Conservation (phyloP, 2,113 vertebrate species). For the Arizona elegans region DNA sequence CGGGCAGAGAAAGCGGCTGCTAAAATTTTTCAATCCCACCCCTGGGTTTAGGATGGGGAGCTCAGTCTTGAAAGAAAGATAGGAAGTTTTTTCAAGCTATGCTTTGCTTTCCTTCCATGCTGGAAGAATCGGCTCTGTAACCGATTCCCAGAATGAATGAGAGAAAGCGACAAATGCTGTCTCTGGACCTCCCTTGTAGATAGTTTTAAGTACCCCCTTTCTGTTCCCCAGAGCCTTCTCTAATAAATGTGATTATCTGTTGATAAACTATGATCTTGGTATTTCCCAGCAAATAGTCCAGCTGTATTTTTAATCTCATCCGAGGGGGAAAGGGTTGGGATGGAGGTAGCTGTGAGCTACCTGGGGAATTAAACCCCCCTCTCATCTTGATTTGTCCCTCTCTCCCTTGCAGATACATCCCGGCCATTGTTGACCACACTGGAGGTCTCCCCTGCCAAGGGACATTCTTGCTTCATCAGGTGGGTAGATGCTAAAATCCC, state of each 20-base stretch:
- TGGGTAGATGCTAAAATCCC: slow-evolving; percentile 51
- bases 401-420: slow-evolving; percentile 83
- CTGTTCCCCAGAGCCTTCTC: not conserved
- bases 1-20: too few relatives aligned
- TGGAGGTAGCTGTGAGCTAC: not conserved
- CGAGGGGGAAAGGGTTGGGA: not conserved
- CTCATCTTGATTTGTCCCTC: not conserved
- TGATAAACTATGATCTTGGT: not conserved
- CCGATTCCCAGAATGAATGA: not conserved
- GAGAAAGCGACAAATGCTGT: not conserved
- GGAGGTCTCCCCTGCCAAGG: slow-evolving; percentile 90
- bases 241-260: not conserved
- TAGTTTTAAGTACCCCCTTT: not conserved
- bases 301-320: not conserved
- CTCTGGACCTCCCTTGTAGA: too few relatives aligned
- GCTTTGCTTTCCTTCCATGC: too few relatives aligned
- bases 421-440: slow-evolving; percentile 95
- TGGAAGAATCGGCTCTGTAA: too few relatives aligned
- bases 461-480: slow-evolving; percentile 95
- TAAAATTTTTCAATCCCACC: too few relatives aligned
- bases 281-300: not conserved
- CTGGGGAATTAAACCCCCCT: rapidly evolving
- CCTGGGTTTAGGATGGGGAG: too few relatives aligned
- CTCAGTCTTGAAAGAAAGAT: too few relatives aligned
- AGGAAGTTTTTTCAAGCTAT: too few relatives aligned